Conservation (phyloP, 2,888 invertebrate species). For the Oscheius sp. region DNA sequence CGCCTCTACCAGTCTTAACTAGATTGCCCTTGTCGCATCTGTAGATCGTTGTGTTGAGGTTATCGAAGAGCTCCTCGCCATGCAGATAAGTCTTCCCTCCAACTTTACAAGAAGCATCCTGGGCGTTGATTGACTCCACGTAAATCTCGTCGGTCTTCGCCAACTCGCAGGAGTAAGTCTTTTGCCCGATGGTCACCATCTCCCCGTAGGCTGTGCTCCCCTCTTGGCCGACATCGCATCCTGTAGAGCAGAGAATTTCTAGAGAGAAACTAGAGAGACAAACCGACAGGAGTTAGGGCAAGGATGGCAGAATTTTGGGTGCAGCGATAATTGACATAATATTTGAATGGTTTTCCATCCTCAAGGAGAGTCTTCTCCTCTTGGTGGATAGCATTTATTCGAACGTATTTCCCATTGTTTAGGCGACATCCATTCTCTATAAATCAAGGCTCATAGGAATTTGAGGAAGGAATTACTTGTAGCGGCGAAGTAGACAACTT, state of each 20-base stretch:
- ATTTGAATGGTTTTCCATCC: background rate
- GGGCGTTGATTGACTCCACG: background rate
- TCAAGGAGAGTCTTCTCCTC: background rate
- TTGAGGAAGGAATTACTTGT: background rate
- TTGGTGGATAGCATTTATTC: background rate
- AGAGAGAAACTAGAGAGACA: no score
- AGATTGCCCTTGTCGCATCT: conserved; percentile 11
- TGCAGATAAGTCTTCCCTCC: conserved; percentile 14
- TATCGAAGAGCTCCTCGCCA: conserved; percentile 8
- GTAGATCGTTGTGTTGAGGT: conserved; percentile 9
- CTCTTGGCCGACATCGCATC: conserved; percentile 17
- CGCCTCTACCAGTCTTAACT: conserved; percentile 4
- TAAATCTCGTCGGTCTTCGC: background rate
- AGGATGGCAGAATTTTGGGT: background rate
- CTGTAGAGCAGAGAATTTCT: no score
- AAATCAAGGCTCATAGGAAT: no score
- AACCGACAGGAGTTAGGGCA: conserved; percentile 2
- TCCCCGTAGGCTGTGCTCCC: background rate
- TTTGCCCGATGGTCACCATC: conserved; percentile 7
- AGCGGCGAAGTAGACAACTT: conserved; percentile 4
- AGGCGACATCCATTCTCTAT: conserved; percentile 16
- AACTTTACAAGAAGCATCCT: conserved; percentile 7
- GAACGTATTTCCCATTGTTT: background rate
- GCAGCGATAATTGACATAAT: conserved; percentile 15
- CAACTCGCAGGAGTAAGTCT: conserved; percentile 9